These are phyloP conservation scores for Pheosia gnoma DNA, from an alignment of 2,888 invertebrate genomes.

Conservation along the genomic window DNA sequence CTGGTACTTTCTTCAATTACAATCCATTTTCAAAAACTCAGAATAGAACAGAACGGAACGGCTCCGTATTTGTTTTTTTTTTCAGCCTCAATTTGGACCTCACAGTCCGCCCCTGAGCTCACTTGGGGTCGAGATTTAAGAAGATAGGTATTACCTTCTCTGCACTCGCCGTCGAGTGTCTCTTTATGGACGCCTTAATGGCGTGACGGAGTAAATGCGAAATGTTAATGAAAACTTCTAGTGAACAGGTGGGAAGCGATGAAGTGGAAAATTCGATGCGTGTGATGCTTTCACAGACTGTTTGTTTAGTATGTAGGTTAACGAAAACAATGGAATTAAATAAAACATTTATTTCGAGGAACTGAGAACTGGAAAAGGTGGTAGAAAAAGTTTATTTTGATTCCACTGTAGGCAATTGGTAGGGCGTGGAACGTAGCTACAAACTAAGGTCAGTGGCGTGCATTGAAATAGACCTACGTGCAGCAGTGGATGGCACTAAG, in stretches of 20 bases:
- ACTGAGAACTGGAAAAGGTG: no score
- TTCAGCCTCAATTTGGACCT: neutral
- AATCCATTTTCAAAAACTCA: no score
- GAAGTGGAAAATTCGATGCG: constrained; percentile 36
- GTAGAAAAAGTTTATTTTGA: no score
- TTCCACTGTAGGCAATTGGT: no score
- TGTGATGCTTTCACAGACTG: neutral
- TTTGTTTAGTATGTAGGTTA: neutral
- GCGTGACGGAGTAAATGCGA: constrained; percentile 49
- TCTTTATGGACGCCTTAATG: constrained; percentile 58
- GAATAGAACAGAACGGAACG: no score
- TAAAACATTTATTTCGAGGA: no score
- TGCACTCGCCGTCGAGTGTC: constrained; percentile 47
- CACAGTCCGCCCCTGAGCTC: constrained; percentile 38
- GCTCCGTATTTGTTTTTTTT: neutral
- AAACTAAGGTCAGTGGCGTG: no score
- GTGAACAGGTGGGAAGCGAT: constrained; percentile 39
- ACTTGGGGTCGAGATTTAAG: constrained; percentile 65
- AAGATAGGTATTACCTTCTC: constrained; percentile 62
- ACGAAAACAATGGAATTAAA: no score
- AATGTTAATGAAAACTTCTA: constrained; percentile 60
- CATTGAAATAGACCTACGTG: no score
- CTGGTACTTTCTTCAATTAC: no score
- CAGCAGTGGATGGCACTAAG: no score
- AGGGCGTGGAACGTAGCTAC: no score